Base-by-base conservation (phyloP, 1,140 invertebrate genomes). In the Notospermus geniculatus region DNA sequence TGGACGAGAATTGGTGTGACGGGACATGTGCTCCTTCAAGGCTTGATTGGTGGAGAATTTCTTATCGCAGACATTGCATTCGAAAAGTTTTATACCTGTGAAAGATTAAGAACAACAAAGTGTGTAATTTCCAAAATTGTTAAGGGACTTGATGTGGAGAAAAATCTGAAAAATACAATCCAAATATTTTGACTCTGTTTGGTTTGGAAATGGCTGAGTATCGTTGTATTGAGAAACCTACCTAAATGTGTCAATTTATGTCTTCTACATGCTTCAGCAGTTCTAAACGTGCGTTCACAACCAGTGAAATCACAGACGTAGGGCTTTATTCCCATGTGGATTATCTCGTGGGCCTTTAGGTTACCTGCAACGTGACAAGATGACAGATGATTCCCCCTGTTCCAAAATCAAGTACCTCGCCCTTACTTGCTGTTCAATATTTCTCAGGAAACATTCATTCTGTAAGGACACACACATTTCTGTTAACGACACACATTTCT, bases 281-380 rank as follows among this genome's bases (percentile, higher is more conserved):
- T 74, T n/a, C 73, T 60, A 36, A 74, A 71, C 2, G 32, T 39
- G 78, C 95, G 95, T 75, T 95, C 95, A 17, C 96, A 85, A 0
- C 93, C 93, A 82, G 95, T 97, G 22, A 94, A 88, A 76, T 98
- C 95, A 83, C 96, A 98, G 19, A 89, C 89, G 82, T 95, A 96
- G 2, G 96, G 96, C 77, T 98, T 98, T 76, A 98, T 94, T 57
- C 70, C 72, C 22, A 69, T 72, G 54, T 79, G 77, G 27, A 71
- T 72, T 41, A 71, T 63, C 45, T 68, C 57, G 58, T 79, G 77
- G 9, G 71, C 71, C 55, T 74, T 76, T 2, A 77, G 61, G 63
- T 79, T 75, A 13, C 73, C 73, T 73, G 43, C n/a, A 64, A 63
- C 50, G 50, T 36, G 50, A 32, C 59, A n/a, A 27, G 22, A 23